Evolutionary conservation across 2,888 invertebrate genomes (phyloP).

Genomic region (Gonocerus acuteangulatus): DNA sequence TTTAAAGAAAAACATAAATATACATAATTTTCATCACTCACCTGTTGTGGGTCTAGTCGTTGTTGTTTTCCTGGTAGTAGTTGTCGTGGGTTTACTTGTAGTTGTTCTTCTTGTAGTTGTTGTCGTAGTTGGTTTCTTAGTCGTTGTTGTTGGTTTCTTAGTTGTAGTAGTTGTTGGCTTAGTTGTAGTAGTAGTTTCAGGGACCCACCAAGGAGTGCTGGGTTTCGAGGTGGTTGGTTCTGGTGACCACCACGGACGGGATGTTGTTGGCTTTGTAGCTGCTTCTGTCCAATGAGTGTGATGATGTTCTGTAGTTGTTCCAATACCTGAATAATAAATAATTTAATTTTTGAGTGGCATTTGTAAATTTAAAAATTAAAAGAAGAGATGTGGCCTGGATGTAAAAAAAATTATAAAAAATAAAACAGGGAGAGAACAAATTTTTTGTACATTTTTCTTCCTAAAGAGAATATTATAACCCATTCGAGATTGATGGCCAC

Average conservation of each 20-base stretch:
- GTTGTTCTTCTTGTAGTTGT: slow-evolving; percentile 39
- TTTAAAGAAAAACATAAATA: too few species aligned
- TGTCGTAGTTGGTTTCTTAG: slow-evolving; percentile 32
- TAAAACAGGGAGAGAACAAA: too few species aligned
- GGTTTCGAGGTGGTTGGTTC: slow-evolving; percentile 38
- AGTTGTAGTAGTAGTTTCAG: slow-evolving; percentile 38
- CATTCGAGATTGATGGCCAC: too few species aligned
- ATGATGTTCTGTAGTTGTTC: slow-evolving; percentile 35
- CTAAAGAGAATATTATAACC: too few species aligned
- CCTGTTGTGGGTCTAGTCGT: background rate
- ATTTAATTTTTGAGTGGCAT: too few species aligned
- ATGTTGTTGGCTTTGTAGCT: slow-evolving; percentile 32
- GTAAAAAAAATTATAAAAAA: too few species aligned
- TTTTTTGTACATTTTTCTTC: too few species aligned
- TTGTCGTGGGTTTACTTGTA: slow-evolving; percentile 39
- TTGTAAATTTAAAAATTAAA: too few species aligned
- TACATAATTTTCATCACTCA: too few species aligned
- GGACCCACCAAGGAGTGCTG: slow-evolving; percentile 41
- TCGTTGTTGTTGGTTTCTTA: slow-evolving; percentile 26
- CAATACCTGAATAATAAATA: background rate
- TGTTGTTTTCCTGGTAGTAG: slow-evolving; percentile 36
- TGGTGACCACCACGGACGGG: slow-evolving; percentile 28
- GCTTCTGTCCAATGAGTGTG: slow-evolving; percentile 29
- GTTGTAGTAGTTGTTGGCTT: slow-evolving; percentile 36
- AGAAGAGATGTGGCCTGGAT: slow-evolving; percentile 27